Base-by-base conservation (phyloP, 2,113 vertebrate species). In the Pterophyllum scalare region DNA sequence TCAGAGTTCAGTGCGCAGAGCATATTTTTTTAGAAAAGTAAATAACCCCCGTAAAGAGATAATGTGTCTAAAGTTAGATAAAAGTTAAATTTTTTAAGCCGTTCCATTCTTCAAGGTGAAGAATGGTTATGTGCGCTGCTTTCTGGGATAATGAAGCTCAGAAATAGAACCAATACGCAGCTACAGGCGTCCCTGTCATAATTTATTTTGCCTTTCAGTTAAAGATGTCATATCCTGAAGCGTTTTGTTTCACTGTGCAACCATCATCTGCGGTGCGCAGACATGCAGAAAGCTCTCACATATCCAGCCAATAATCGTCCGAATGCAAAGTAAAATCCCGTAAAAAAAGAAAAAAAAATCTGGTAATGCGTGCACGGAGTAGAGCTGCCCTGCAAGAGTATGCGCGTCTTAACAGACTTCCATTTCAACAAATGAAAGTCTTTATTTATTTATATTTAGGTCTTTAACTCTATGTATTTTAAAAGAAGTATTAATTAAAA, bases 201-300 rank as follows among this genome's bases (percentile, higher is more conserved):
- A 46, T 40, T 72, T 58, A 3, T 85, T 77, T 24, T 12, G 26
- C 35, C 43, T 59, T 49, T 65, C 49, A 72, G 9, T 12, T 58
- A 78, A 60, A 67, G 14, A 64, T 70, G 76, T 4, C 40, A 7
- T 8, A 3, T 76, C 57, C 89, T 65, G 3, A 11, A 81, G 83
- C 56, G 6, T 35, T 35, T 70, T 19, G 38, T n/a, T 57, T 59
- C 58, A 33, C 57, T 38, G 49, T 11, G 19, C 14, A 77, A 81
- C 28, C 46, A 80, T 83, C 81, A 78, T 85, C 79, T 62, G 8
- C 31, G 72, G 65, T 65, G 86, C 40, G 38, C 87, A 62, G 31
- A 64, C 84, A 84, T 26, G 80, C 78, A 57, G 67, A 87, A 87
- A 52, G 12, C 65, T 77, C 38, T 9, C 40, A 28, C 80, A 20